Conservation (phyloP, 2,113 vertebrate genomes). For the Chiloscyllium plagiosum region DNA sequence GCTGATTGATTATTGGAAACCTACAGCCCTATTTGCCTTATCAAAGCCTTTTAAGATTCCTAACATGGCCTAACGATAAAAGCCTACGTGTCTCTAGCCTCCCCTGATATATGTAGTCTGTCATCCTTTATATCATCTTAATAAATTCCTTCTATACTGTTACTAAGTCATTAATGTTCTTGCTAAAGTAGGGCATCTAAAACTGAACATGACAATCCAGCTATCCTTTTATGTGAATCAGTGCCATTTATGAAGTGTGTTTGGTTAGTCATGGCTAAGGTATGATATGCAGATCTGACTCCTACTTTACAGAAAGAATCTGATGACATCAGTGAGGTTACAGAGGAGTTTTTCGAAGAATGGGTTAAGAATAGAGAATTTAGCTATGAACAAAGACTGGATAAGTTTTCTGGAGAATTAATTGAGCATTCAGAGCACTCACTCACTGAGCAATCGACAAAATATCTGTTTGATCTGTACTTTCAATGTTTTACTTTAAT, state of each 20-base stretch:
- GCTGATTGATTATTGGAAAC: neutral
- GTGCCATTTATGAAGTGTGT: neutral
- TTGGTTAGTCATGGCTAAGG: neutral
- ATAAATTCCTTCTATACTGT: neutral
- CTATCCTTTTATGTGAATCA: conserved; percentile 1
- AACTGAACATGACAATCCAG: neutral
- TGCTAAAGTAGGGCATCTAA: neutral
- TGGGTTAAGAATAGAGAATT: too few relatives aligned
- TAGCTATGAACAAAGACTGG: neutral
- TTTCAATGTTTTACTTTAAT: neutral
- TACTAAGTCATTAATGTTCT: neutral
- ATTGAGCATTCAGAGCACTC: neutral
- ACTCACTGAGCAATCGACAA: neutral
- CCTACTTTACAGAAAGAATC: too few relatives aligned
- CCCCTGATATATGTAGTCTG: neutral
- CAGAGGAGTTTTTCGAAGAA: too few relatives aligned
- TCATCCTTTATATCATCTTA: neutral
- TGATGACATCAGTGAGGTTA: too few relatives aligned
- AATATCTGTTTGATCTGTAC: neutral
- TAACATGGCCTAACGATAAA: neutral
- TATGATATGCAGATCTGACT: too few relatives aligned
- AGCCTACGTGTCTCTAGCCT: neutral
- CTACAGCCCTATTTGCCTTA: neutral
- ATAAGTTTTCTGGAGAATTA: too few relatives aligned
- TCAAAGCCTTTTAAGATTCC: neutral